Base-by-base conservation (phyloP, 2,888 invertebrate species). In the Hirtodrosophila histrioides region DNA sequence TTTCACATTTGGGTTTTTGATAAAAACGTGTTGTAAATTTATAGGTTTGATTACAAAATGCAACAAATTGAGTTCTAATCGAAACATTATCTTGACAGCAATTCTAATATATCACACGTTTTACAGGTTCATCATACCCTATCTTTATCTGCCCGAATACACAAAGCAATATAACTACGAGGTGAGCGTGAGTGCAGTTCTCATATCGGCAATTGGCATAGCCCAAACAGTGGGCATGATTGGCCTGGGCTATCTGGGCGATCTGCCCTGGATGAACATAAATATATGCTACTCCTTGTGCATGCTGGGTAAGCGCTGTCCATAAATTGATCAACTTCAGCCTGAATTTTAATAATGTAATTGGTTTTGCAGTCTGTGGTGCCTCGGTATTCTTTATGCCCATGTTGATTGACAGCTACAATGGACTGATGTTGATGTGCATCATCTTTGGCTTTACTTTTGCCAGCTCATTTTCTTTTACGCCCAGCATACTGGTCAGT, bases 171-270 rank as follows among this genome's bases (percentile, higher is more conserved):
- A 94, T 68, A 94, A 94, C 0, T 96, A 95, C 80, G 93, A 93
- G 2, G 95, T 96, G 76, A 93, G 94, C 37, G 94, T 95, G 49
- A 95, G 95, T 4, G 96, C 97, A 4, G 94, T 94, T 66, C 94
- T 98, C 77, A 93, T 98, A 71, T 96, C 98, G 51, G 93, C 96
- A 53, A 96, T 98, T 81, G 98, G 98, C 24, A 94, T 97, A 67
- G 95, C 96, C 3, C 98, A 97, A 91, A 97, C 97, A 11, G 93
- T 98, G 85, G 98, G 98, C 79, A 97, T 97, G 95, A 94, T 97
- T 12, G 93, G 94, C 4, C 94, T 97, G 37, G 98, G 98, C 24
- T 96, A 96, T 94, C 94, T 97, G 8, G 98, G 98, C 1, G 98
- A 99, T 92, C 94, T 95, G 85, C 93, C 96, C 0, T 95, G 95